Conservation (phyloP, 2,888 invertebrate species). For the Cantharis flavilabris region DNA sequence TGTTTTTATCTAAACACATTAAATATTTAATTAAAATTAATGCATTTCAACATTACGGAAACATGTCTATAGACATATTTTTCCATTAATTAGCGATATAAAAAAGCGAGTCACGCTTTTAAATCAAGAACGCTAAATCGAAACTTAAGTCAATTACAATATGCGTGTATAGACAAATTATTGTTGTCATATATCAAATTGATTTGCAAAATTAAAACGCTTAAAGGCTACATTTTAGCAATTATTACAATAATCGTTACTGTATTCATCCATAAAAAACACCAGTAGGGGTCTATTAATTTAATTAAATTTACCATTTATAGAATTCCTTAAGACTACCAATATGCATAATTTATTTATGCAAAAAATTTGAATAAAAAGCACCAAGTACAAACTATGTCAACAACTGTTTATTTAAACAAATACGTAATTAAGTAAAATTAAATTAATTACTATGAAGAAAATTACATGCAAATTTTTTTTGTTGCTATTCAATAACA, state of each 20-base stretch:
- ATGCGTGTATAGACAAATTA: constrained; percentile 9
- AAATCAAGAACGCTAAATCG: neutral
- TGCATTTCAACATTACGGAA: neutral
- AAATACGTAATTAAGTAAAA: neutral
- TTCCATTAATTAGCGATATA: neutral
- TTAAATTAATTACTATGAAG: neutral
- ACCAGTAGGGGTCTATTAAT: constrained; percentile 17
- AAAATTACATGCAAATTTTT: neutral
- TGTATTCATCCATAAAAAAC: constrained; percentile 10
- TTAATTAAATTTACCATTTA: constrained; percentile 18
- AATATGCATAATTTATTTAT: constrained; percentile 8
- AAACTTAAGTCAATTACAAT: constrained; percentile 9
- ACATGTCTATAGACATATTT: neutral
- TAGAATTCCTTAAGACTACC: constrained; percentile 5
- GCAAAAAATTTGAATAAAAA: neutral
- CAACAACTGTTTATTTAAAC: neutral
- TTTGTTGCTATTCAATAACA: neutral
- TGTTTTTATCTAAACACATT: neutral
- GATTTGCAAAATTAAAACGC: constrained; percentile 10
- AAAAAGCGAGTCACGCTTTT: constrained; percentile 9
- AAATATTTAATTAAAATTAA: neutral
- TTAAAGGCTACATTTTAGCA: constrained; percentile 8
- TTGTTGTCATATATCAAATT: constrained; percentile 16
- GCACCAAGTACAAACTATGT: neutral
- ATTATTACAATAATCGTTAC: constrained; percentile 6